Conservation (phyloP, 2,797 vertebrate species). For the Eulemur coronatus region DNA sequence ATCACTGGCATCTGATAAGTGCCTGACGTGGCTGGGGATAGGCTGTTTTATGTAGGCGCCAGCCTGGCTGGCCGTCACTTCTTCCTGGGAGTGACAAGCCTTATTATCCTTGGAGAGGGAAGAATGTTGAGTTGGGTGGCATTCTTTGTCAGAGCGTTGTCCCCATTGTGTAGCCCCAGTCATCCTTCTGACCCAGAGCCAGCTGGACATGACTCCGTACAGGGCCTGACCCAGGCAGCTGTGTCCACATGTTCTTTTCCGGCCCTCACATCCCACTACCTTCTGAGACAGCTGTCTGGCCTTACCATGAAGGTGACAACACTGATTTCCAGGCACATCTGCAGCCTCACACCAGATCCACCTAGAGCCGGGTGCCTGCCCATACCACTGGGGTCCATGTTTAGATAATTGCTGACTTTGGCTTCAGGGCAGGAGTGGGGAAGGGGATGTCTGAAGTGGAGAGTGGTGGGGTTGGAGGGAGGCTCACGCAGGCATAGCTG, state of each 20-base stretch:
- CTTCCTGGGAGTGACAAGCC: not conserved
- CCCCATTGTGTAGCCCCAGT: not conserved
- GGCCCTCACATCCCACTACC: not conserved
- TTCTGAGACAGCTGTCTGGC: not conserved
- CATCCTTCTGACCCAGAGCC: not conserved
- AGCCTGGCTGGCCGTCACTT: not conserved
- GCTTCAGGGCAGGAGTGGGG: not conserved
- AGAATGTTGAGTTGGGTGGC: not conserved
- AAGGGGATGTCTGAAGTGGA: not conserved
- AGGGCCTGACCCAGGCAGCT: not conserved
- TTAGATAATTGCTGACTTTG: conserved; percentile 1
- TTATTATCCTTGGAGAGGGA: not conserved
- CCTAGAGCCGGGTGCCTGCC: not conserved
- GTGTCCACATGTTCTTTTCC: not conserved
- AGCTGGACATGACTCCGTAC: not conserved
- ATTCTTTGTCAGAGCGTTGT: not conserved
- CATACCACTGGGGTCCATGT: not conserved
- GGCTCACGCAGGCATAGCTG: not conserved
- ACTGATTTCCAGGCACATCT: not conserved
- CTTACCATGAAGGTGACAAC: not conserved
- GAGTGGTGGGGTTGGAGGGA: not conserved
- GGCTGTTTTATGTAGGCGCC: not conserved
- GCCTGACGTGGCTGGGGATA: not conserved
- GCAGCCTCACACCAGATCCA: not conserved
- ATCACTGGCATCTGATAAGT: not conserved